A percentile compares a stretch with the other conserved stretches of the same genome.
Evolutionary conservation across 2,113 vertebrate species (phyloP).

Genomic region (Morphnarchus princeps): DNA sequence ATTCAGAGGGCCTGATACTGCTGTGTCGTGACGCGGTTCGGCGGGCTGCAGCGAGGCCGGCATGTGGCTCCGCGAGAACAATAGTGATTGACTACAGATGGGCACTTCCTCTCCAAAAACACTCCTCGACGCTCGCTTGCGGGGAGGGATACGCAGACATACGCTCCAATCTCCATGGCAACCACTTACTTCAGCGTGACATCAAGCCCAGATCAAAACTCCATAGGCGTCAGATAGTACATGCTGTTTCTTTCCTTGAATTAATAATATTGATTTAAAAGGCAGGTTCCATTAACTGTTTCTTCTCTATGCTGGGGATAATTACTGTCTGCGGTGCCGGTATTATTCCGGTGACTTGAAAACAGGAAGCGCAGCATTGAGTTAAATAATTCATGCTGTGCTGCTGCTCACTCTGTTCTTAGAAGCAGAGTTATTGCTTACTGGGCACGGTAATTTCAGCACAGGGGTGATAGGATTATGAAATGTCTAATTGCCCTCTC

Average conservation of each 20-base stretch:
- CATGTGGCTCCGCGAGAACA: conserved; percentile 21
- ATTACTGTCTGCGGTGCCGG: background rate
- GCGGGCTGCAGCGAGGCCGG: background rate
- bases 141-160: conserved; percentile 68
- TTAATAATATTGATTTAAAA: conserved; percentile 65
- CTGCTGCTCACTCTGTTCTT: conserved; percentile 30
- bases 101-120: conserved; percentile 71
- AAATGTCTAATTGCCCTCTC: conserved; percentile 43
- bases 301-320: conserved; percentile 16
- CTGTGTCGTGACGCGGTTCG: conserved; percentile 30
- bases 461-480: conserved; percentile 22
- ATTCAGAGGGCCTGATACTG: background rate
- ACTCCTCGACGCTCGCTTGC: conserved; percentile 62
- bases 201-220: conserved; percentile 58
- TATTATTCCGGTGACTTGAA: background rate
- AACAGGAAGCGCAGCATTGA: background rate
- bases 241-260: conserved; percentile 55
- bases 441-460: conserved; percentile 23
- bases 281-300: conserved; percentile 52
- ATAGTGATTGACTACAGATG: conserved; percentile 46
- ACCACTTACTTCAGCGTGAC: conserved; percentile 67
- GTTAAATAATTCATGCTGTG: conserved; percentile 65
- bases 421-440: conserved; percentile 36
- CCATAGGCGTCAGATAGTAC: conserved; percentile 58
- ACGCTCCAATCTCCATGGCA: conserved; percentile 70